A percentile compares a stretch with the other conserved stretches of the same genome.
Conservation (phyloP, 37 sponge, comb jelly and placozoan genomes). For the Theonella swinhoei region DNA sequence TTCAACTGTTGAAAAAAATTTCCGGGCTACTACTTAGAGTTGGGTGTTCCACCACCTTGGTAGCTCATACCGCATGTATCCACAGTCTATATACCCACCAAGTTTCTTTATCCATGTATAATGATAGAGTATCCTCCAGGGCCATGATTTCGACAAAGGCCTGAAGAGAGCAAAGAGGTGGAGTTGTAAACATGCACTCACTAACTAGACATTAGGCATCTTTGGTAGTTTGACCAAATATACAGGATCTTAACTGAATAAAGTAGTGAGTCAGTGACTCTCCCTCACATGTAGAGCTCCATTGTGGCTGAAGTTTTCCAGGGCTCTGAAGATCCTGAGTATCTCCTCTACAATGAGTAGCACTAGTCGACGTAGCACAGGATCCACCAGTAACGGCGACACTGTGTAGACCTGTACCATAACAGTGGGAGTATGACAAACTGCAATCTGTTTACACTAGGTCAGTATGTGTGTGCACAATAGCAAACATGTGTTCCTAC, state of each 20-base stretch:
- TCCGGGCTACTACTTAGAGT: too few species aligned
- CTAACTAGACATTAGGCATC: not conserved
- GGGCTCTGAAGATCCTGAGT: constrained; percentile 27
- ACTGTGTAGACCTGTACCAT: constrained; percentile 57
- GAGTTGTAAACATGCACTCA: not conserved
- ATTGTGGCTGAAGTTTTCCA: constrained; percentile 65
- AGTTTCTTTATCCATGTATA: constrained; percentile 42
- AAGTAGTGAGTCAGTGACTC: too few species aligned
- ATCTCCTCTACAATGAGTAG: constrained; percentile 48
- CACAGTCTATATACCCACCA: constrained; percentile 2
- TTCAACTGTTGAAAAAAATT: too few species aligned
- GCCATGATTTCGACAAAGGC: constrained; percentile 53
- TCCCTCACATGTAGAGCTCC: constrained; percentile 73
- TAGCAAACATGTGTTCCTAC: constrained; percentile 11
- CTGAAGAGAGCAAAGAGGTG: constrained; percentile 6
- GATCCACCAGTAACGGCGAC: constrained; percentile 49
- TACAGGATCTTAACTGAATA: too few species aligned
- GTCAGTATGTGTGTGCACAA: not conserved
- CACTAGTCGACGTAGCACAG: constrained; percentile 61
- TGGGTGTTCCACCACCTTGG: too few species aligned
- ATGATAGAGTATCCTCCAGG: constrained; percentile 28
- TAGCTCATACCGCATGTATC: too few species aligned
- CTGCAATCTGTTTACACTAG: too few species aligned
- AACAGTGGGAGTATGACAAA: not conserved
- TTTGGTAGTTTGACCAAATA: not conserved